Evolutionary conservation across 2,888 invertebrate species (phyloP), one percentile per base, ranked within the genome.

Genomic region (Andrena dorsata): DNA sequence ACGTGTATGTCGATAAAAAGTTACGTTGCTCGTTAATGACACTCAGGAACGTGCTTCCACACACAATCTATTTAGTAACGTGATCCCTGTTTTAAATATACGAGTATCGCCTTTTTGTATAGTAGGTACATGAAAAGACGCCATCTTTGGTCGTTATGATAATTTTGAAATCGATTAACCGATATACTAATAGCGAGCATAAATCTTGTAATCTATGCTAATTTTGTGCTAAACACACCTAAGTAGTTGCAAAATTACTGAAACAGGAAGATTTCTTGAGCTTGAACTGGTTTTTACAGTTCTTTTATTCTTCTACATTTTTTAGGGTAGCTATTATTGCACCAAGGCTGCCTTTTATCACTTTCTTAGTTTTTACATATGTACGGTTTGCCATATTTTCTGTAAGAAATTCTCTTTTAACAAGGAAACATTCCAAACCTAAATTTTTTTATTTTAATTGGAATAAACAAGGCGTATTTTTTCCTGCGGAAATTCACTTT

Each of bases 11-110:
- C 4, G 0, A 53, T 41, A 63, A 32, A 32, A 66, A 51, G 69
- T 58, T 49, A n/a, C 16, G 20, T 20, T 64, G 35, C 32, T 2
- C 32, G n/a, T 35, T 41, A 78, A 60, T 51, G 60, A 51, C 41
- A 41, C 32, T 16, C 30, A 26, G 26, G 20, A 60, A 20, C 35
- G 56, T 41, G 60, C 26, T 60, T 65, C 20, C 53, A 49, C 58
- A 70, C 61, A 65, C 56, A 23, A 60, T 66, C 32, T 53, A 51
- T 41, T 78, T 80, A 60, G 56, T 58, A 65, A 79, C 79, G 23
- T 35, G 65, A 60, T 60, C 26, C 28, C 51, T 35, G 41, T 60
- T 35, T 80, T 66, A 32, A 70, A 65, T 65, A 64, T 65, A 56
- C 20, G 30, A 65, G 66, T 30, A 23, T 41, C 32, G 20, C 32